Conservation (phyloP, 2,113 vertebrate genomes). For the Lanius collurio region DNA sequence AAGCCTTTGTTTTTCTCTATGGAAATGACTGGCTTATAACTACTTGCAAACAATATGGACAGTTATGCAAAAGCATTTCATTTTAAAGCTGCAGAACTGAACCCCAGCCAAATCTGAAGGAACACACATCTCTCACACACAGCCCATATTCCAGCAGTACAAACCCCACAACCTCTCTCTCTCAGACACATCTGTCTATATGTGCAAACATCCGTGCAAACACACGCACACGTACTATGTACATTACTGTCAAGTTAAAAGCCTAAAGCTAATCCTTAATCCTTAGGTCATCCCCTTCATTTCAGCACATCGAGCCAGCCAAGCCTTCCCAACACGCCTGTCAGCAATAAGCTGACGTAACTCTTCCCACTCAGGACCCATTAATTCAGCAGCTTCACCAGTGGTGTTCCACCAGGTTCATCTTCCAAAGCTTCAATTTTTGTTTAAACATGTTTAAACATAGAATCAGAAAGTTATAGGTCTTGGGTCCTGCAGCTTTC, state of each 20-base stretch:
- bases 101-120: conserved; percentile 8
- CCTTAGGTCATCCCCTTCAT: conserved; percentile 33
- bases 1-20: conserved; percentile 20
- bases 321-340: background rate
- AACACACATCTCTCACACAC: conserved; percentile 18
- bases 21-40: background rate
- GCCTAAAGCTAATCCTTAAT: conserved; percentile 9
- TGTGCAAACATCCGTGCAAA: background rate
- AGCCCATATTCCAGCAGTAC: background rate
- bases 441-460: conserved; percentile 18
- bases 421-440: background rate
- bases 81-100: background rate
- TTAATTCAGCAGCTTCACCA: conserved; percentile 9
- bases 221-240: background rate
- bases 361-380: background rate
- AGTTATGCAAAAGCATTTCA: background rate
- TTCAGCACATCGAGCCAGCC: background rate
- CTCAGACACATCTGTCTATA: background rate
- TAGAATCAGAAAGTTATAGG: background rate
- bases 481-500: background rate
- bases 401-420: background rate
- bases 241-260: conserved; percentile 13
- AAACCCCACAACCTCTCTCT: background rate
- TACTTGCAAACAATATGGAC: background rate
- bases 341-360: background rate